Percentiles rank a stretch among this genome's conserved stretches.
Evolutionary conservation across 2,113 vertebrate genomes (phyloP).

Genomic region (Thymallus thymallus): DNA sequence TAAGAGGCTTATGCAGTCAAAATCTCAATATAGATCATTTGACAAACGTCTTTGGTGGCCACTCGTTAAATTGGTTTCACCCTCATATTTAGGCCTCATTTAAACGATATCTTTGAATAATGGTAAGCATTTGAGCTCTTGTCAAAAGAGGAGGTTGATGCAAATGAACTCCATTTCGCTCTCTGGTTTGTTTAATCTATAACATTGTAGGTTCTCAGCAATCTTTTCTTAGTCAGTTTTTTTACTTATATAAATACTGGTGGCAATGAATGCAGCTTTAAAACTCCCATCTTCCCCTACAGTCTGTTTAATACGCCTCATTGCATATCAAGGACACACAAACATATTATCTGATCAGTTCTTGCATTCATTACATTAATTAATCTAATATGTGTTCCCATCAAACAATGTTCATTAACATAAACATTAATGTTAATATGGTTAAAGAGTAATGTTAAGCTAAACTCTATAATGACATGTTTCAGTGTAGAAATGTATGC

Average conservation of each 20-base stretch:
- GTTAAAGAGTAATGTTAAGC: slow-evolving; percentile 51
- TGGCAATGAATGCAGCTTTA: slow-evolving; percentile 66
- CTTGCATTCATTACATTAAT: slow-evolving; percentile 77
- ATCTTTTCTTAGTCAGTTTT: slow-evolving; percentile 57
- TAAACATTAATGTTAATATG: slow-evolving; percentile 76
- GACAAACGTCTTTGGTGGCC: slow-evolving; percentile 79
- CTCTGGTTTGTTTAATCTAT: slow-evolving; percentile 76
- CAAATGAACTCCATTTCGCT: slow-evolving; percentile 75
- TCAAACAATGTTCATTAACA: slow-evolving; percentile 66
- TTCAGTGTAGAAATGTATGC: slow-evolving; percentile 41
- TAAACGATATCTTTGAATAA: slow-evolving; percentile 79
- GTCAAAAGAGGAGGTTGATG: slow-evolving; percentile 74
- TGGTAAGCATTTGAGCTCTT: slow-evolving; percentile 77
- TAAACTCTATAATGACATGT: slow-evolving; percentile 47
- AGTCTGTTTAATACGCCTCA: slow-evolving; percentile 61
- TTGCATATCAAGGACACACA: slow-evolving; percentile 71
- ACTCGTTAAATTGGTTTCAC: slow-evolving; percentile 81
- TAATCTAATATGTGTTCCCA: slow-evolving; percentile 72
- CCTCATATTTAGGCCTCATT: slow-evolving; percentile 77
- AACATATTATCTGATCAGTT: slow-evolving; percentile 67
- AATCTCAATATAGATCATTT: slow-evolving; percentile 81
- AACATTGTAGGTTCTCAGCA: slow-evolving; percentile 61
- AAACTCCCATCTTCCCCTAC: slow-evolving; percentile 60
- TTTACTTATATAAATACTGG: slow-evolving; percentile 58
- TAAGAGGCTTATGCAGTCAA: slow-evolving; percentile 79